Evolutionary conservation across 2,113 vertebrate species (phyloP).

Genomic region (Hoplias malabaricus): DNA sequence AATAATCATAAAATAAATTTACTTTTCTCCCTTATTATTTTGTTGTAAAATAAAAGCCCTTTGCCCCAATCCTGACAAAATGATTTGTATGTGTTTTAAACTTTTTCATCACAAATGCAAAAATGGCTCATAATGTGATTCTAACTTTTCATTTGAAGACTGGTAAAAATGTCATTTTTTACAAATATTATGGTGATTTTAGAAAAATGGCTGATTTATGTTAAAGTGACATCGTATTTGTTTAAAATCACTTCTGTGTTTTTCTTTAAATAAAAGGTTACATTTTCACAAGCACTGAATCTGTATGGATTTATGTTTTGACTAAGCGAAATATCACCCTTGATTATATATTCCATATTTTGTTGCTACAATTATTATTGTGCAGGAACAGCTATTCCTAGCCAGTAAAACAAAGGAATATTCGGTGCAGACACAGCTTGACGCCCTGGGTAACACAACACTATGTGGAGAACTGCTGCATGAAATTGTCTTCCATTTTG

Average conservation of each 20-base stretch:
- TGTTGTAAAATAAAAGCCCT: too few species aligned
- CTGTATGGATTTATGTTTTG: neutral
- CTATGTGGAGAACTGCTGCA: slow-evolving; percentile 34
- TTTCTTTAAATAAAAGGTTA: neutral
- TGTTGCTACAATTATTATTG: neutral
- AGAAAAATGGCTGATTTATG: too few species aligned
- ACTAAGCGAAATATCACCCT: neutral
- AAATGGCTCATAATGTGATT: neutral
- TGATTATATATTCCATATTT: neutral
- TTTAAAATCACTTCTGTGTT: neutral
- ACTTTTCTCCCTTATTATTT: too few species aligned
- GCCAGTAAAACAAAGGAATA: slow-evolving; percentile 25
- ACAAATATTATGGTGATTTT: neutral
- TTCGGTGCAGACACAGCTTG: slow-evolving; percentile 25
- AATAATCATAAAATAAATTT: neutral
- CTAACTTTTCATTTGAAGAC: neutral
- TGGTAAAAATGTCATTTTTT: neutral
- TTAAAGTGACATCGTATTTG: too few species aligned
- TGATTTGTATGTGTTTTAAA: neutral
- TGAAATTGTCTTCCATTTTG: slow-evolving; percentile 44
- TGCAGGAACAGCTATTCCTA: slow-evolving; percentile 9
- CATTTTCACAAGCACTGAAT: neutral
- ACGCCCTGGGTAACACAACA: slow-evolving; percentile 43
- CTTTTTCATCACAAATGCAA: neutral
- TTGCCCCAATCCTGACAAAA: too few species aligned